phyloP scores from a whole-genome alignment of 2,888 invertebrate genomes.

The Oscheius sp. region DNA sequence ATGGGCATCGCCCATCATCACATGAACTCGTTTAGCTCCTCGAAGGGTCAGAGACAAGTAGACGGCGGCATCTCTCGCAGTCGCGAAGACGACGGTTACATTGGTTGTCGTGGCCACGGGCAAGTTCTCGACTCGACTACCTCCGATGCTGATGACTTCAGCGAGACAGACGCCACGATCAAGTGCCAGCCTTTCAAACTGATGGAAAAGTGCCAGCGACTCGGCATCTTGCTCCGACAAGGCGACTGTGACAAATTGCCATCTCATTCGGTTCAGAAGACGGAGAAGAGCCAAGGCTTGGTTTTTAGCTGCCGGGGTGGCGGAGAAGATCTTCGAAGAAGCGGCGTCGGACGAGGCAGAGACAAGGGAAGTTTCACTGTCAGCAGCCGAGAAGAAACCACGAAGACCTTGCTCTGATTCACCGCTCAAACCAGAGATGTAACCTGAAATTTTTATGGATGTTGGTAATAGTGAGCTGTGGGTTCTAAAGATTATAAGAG shows the following conservation, averaged over 20 bases:
- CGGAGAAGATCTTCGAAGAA: slow-evolving; percentile 50
- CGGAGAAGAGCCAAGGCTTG: slow-evolving; percentile 65
- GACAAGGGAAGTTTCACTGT: slow-evolving; percentile 61
- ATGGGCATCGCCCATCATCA: slow-evolving; percentile 71
- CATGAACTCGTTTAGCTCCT: slow-evolving; percentile 47
- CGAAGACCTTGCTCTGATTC: slow-evolving; percentile 56
- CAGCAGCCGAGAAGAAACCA: slow-evolving; percentile 64
- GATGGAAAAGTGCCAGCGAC: slow-evolving; percentile 61
- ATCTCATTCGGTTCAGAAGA: slow-evolving; percentile 61
- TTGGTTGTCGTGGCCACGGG: slow-evolving; percentile 58
- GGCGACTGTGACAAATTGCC: slow-evolving; percentile 68
- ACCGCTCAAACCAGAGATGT: slow-evolving; percentile 51
- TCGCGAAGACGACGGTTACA: slow-evolving; percentile 66
- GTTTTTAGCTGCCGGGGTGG: slow-evolving; percentile 59
- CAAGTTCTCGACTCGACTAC: slow-evolving; percentile 34
- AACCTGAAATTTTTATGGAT: slow-evolving; percentile 41
- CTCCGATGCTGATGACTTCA: slow-evolving; percentile 57
- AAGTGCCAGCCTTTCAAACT: slow-evolving; percentile 62
- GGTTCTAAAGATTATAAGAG: neutral
- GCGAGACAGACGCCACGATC: slow-evolving; percentile 67
- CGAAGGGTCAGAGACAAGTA: slow-evolving; percentile 39
- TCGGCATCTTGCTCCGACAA: slow-evolving; percentile 62
- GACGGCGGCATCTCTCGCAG: slow-evolving; percentile 54
- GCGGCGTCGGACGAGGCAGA: slow-evolving; percentile 58
- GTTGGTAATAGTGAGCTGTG: neutral